Evolutionary conservation across 2,888 invertebrate species (phyloP).

Genomic region (Cataglyphis livida): DNA sequence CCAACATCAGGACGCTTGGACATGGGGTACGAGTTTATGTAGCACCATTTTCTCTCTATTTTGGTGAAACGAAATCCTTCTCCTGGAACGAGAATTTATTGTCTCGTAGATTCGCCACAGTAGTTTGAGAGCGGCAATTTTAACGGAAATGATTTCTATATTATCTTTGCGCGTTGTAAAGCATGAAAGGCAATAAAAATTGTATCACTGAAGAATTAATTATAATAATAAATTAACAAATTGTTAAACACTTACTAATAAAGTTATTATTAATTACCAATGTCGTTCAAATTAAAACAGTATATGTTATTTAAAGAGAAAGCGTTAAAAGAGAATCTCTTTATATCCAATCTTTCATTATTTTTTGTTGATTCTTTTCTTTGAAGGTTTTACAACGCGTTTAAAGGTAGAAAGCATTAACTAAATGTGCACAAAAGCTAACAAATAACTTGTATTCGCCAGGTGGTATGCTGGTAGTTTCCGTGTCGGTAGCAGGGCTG

Average conservation of each 20-base stretch:
- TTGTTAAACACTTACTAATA: neutral
- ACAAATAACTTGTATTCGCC: constrained; percentile 65
- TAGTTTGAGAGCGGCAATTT: constrained; percentile 5
- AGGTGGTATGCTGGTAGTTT: constrained; percentile 96
- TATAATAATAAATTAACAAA: neutral
- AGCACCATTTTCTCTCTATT: neutral
- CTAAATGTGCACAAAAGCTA: constrained; percentile 7
- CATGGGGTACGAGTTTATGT: constrained; percentile 89
- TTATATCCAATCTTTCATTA: neutral
- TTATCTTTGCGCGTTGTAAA: neutral
- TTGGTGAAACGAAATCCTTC: constrained; percentile 10
- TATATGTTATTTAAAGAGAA: neutral
- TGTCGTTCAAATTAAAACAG: neutral
- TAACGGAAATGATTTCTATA: neutral
- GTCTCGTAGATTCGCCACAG: neutral
- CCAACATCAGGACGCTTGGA: constrained; percentile 96
- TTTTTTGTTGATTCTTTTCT: neutral
- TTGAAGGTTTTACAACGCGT: neutral
- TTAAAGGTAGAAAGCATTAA: neutral
- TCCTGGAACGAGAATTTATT: neutral
- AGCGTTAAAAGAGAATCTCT: neutral
- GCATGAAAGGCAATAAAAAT: neutral
- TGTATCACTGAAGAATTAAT: neutral
- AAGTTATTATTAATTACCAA: neutral
- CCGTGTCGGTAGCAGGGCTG: constrained; percentile 95